Percentiles rank a stretch among this genome's conserved stretches.
These are phyloP conservation scores for Callithrix jacchus DNA, from an alignment of 2,113 vertebrate species.

Conservation along the genomic window DNA sequence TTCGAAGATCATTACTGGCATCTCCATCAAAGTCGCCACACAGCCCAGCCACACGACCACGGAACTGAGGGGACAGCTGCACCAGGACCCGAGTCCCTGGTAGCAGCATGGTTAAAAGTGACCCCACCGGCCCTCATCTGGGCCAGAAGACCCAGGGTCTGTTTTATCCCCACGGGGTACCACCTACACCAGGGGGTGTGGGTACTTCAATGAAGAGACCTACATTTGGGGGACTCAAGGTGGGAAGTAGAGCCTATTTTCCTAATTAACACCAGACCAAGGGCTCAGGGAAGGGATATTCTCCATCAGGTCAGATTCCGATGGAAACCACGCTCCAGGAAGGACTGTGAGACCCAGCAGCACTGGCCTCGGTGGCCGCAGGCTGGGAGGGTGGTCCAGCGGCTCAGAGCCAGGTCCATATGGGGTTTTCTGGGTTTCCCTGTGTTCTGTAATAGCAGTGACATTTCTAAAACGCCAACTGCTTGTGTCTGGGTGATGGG, in stretches of 20 bases:
- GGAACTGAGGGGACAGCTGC: conserved; percentile 86
- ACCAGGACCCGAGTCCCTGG: conserved; percentile 92
- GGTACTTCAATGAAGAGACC: not conserved
- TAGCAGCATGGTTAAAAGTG: not conserved
- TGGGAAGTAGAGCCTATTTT: not conserved
- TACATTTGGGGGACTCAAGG: too few species aligned
- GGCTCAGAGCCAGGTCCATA: not conserved
- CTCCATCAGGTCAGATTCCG: not conserved
- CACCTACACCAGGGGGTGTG: not conserved
- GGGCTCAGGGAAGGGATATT: not conserved
- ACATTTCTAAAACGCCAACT: conserved; percentile 3
- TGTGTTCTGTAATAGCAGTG: not conserved
- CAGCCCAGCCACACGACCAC: conserved; percentile 88
- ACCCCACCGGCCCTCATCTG: rapidly evolving
- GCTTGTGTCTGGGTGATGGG: conserved; percentile 22
- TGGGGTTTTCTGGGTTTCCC: not conserved
- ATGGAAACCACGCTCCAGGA: not conserved
- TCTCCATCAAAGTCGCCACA: conserved; percentile 95
- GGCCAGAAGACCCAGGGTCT: not conserved
- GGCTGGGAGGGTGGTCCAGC: not conserved
- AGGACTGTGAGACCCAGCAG: not conserved
- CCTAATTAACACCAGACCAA: not conserved
- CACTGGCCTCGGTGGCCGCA: rapidly evolving
- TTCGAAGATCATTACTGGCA: conserved; percentile 91
- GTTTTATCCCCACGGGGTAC: not conserved